Conservation (phyloP, 2,113 vertebrate species). For the Trochalopteron elliotii region DNA sequence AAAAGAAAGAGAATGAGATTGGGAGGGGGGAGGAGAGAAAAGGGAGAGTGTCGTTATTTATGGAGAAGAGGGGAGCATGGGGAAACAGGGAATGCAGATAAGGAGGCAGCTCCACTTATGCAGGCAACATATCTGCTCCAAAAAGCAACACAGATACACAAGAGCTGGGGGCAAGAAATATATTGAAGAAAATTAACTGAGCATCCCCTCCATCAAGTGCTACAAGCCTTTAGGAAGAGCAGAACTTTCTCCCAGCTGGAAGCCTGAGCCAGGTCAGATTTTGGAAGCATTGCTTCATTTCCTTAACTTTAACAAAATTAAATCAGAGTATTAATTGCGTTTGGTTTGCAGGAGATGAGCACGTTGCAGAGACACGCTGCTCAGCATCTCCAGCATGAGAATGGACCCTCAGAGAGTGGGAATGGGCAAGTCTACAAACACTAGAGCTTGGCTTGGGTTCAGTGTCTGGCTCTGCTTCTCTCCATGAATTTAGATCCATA, state of each 20-base stretch:
- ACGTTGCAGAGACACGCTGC: background rate
- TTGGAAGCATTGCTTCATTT: slow-evolving; percentile 25
- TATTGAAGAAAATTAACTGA: slow-evolving; percentile 9
- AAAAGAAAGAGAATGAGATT: background rate
- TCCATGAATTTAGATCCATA: background rate
- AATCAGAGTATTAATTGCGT: slow-evolving; percentile 38
- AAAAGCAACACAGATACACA: background rate
- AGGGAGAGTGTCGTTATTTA: background rate
- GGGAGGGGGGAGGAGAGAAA: background rate
- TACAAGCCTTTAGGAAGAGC: slow-evolving; percentile 17
- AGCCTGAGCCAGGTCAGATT: slow-evolving; percentile 24
- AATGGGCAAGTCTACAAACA: slow-evolving; percentile 15
- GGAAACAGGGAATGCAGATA: background rate
- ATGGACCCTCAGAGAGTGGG: background rate
- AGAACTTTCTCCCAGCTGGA: slow-evolving; percentile 12
- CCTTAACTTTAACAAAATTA: slow-evolving; percentile 35
- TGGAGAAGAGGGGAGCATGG: background rate
- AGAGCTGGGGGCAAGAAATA: background rate
- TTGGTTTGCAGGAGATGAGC: background rate
- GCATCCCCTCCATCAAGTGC: background rate
- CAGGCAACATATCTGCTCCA: background rate
- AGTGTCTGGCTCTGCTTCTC: background rate
- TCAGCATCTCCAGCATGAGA: background rate
- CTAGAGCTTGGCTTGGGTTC: background rate
- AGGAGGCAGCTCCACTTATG: background rate